A percentile compares a stretch with the other conserved stretches of the same genome.
phyloP scores from a whole-genome alignment of 2,888 invertebrate species.

The Stictocephala bisonia region DNA sequence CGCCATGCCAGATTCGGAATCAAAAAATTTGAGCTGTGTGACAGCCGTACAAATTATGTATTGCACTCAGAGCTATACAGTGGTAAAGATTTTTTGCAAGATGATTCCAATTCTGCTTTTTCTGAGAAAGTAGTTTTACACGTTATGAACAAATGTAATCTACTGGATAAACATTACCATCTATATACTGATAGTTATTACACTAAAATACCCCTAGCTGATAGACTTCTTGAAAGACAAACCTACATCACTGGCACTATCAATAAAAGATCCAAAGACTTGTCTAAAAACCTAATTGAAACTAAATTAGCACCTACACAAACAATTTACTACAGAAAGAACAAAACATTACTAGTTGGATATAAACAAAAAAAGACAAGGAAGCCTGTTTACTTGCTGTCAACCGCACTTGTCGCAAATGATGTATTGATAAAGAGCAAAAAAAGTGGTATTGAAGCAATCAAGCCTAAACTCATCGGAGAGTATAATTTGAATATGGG shows the following conservation, averaged over 20 bases:
- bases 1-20: slow-evolving; percentile 12
- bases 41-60: not conserved
- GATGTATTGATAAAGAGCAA: not conserved
- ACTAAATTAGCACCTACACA: not conserved
- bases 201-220: not conserved
- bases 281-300: slow-evolving; percentile 4
- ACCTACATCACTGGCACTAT: slow-evolving; percentile 4
- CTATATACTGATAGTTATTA: slow-evolving; percentile 24
- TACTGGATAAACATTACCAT: slow-evolving; percentile 17
- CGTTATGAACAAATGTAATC: too few relatives aligned
- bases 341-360: not conserved
- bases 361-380: not conserved
- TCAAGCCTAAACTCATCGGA: not conserved
- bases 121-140: slow-evolving; percentile 23
- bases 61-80: not conserved
- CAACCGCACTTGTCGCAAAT: not conserved
- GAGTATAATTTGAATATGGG: not conserved
- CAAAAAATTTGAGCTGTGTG: slow-evolving; percentile 6
- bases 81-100: slow-evolving; percentile 27
- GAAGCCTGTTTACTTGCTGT: not conserved
- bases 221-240: not conserved
- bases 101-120: too few relatives aligned
- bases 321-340: not conserved
- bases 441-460: not conserved
- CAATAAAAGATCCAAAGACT: not conserved